Percentiles rank a stretch among this genome's conserved stretches.
phyloP scores from a whole-genome alignment of 2,797 vertebrate species.

The Protonibea diacanthus region DNA sequence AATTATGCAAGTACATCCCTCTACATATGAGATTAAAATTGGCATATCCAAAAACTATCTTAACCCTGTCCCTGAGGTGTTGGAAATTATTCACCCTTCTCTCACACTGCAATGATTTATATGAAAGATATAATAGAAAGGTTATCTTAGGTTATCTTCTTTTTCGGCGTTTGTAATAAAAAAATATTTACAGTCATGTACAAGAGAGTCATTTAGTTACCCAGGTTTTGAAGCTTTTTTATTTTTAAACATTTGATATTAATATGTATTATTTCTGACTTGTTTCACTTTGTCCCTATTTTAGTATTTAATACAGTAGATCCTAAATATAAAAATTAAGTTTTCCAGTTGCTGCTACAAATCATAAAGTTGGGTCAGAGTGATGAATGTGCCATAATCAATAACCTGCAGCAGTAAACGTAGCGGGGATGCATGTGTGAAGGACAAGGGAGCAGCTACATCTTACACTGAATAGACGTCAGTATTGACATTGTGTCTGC shows the following conservation, averaged over 20 bases:
- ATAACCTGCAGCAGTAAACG: conserved; percentile 30
- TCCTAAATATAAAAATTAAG: neutral
- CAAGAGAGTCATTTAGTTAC: neutral
- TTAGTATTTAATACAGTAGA: neutral
- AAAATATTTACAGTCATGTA: neutral
- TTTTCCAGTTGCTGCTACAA: conserved; percentile 13
- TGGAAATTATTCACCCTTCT: neutral
- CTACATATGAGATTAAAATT: neutral
- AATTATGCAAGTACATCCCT: neutral
- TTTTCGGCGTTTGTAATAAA: too few species aligned
- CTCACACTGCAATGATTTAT: neutral
- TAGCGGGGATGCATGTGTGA: conserved; percentile 62
- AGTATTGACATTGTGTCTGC: conserved; percentile 78
- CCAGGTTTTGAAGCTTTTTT: neutral
- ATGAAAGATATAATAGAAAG: neutral
- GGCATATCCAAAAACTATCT: neutral
- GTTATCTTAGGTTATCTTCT: neutral
- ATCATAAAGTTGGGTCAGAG: conserved; percentile 25
- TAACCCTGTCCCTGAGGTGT: neutral
- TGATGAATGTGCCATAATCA: conserved; percentile 51
- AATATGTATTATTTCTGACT: neutral
- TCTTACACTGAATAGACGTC: conserved; percentile 71
- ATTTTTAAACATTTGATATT: too few species aligned
- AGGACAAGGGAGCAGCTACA: conserved; percentile 71
- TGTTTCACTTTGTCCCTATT: neutral